These are phyloP conservation scores for Australoheros facetus DNA, from an alignment of 2,797 vertebrate genomes.

Conservation along the genomic window DNA sequence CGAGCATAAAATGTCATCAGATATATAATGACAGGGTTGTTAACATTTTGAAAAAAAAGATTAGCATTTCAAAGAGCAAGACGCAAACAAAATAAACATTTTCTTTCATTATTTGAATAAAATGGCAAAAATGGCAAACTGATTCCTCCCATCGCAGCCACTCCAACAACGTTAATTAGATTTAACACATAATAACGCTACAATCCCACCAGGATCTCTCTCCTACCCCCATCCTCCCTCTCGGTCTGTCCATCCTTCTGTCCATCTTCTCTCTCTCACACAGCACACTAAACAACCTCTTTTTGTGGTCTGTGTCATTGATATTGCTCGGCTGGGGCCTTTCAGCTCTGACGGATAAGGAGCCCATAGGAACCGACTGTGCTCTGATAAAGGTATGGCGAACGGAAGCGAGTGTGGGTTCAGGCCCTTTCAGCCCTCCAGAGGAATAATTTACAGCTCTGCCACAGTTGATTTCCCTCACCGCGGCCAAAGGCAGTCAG, in stretches of 20 bases:
- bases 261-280: slow-evolving; percentile 34
- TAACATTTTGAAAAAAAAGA: neutral
- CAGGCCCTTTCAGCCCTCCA: slow-evolving; percentile 52
- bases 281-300: slow-evolving; percentile 47
- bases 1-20: neutral
- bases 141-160: neutral
- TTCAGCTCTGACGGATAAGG: slow-evolving; percentile 72
- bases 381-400: slow-evolving; percentile 62
- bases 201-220: neutral
- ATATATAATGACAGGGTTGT: neutral
- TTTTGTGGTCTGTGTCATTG: slow-evolving; percentile 57
- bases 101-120: neutral
- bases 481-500: slow-evolving; percentile 67
- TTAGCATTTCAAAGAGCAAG: neutral
- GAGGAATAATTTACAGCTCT: slow-evolving; percentile 79
- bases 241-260: slow-evolving; percentile 11
- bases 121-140: neutral
- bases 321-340: slow-evolving; percentile 51
- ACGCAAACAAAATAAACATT: neutral
- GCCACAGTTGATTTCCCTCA: slow-evolving; percentile 77
- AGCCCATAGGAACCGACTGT: slow-evolving; percentile 62
- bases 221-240: neutral
- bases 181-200: slow-evolving; percentile 17
- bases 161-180: slow-evolving; percentile 7
- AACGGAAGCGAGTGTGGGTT: slow-evolving; percentile 40